Percentiles rank a stretch among this genome's conserved stretches.
Conservation (phyloP, 2,888 invertebrate species). For the Drosophila pseudotakahashii region DNA sequence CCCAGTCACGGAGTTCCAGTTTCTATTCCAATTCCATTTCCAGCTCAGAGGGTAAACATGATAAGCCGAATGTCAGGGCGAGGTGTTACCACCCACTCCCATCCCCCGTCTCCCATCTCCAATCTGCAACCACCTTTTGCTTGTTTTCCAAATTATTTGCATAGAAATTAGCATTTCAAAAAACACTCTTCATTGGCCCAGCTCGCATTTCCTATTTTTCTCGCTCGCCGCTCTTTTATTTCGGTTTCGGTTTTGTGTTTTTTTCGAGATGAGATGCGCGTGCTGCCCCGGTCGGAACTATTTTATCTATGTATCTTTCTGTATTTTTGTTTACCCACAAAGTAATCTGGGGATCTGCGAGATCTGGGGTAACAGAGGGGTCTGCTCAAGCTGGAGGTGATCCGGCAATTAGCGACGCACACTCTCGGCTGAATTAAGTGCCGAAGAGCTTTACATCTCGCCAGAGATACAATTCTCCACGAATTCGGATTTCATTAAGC, state of each 20-base stretch:
- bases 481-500: background rate
- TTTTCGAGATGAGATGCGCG: constrained; percentile 52
- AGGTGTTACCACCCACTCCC: constrained; percentile 44
- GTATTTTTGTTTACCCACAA: constrained; percentile 53
- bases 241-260: constrained; percentile 13
- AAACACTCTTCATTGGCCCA: constrained; percentile 39
- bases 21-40: constrained; percentile 35
- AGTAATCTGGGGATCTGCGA: constrained; percentile 30
- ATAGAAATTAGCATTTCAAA: constrained; percentile 72
- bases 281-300: constrained; percentile 55
- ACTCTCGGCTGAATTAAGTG: constrained; percentile 12
- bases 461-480: background rate
- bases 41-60: constrained; percentile 45
- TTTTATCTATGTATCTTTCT: constrained; percentile 37
- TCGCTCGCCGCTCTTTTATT: constrained; percentile 16
- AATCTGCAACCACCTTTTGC: constrained; percentile 3
- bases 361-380: background rate
- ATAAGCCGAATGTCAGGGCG: constrained; percentile 59
- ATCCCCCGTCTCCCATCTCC: background rate
- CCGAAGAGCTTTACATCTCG: constrained; percentile 21
- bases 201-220: constrained; percentile 21
- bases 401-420: constrained; percentile 65
- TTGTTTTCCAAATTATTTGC: constrained; percentile 66
- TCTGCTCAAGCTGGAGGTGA: constrained; percentile 43
- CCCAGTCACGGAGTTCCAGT: constrained; percentile 40